phyloP scores from a whole-genome alignment of 2,888 invertebrate genomes.

The Tryphoninae sp. region DNA sequence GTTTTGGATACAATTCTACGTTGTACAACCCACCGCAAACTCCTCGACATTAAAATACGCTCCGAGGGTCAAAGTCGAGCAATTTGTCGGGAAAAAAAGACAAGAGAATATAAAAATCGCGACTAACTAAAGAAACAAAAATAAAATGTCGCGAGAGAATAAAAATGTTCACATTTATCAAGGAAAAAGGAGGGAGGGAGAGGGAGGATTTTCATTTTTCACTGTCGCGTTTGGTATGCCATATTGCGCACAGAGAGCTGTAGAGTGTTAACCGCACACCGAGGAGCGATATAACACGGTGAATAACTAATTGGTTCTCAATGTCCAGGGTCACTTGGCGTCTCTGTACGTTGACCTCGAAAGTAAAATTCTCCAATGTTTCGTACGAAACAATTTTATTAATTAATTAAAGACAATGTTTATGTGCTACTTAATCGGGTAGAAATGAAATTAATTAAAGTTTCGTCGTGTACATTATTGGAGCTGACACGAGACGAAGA shows the following conservation, averaged over 20 bases:
- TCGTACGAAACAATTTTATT: too few species aligned
- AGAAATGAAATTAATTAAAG: neutral
- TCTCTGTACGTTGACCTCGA: constrained; percentile 24
- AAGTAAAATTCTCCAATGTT: constrained; percentile 28
- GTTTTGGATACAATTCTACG: neutral
- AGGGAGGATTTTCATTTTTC: constrained; percentile 42
- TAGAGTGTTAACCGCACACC: constrained; percentile 5
- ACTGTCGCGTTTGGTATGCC: constrained; percentile 27
- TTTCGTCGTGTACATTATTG: neutral
- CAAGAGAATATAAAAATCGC: neutral
- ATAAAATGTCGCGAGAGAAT: neutral
- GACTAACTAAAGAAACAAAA: neutral
- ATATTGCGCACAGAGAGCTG: neutral
- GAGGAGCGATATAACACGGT: constrained; percentile 34
- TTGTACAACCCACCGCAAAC: neutral
- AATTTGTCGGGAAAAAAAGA: too few species aligned
- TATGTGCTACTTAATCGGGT: too few species aligned
- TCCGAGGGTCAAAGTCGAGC: neutral
- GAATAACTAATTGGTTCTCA: constrained; percentile 54
- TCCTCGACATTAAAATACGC: neutral
- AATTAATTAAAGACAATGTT: neutral
- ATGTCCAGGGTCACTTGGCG: constrained; percentile 6
- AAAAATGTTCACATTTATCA: constrained; percentile 13
- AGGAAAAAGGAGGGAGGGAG: constrained; percentile 22
- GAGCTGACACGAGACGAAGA: neutral